Evolutionary conservation across 2,888 invertebrate species (phyloP).

Genomic region (Drosophila rubida): DNA sequence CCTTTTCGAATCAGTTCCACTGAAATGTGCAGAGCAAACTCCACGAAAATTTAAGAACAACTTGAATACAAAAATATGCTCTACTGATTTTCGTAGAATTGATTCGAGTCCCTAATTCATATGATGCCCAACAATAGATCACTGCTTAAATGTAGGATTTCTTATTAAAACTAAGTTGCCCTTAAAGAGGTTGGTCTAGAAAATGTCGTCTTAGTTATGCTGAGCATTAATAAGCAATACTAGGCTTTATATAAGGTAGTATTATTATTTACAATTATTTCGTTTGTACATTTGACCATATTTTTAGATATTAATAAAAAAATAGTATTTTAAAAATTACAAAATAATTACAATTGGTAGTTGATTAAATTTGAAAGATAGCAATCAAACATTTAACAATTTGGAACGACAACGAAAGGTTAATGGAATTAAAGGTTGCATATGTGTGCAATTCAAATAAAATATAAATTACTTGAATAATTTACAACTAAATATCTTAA

Average conservation of each 20-base stretch:
- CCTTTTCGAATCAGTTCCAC: background rate
- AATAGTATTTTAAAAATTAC: constrained; percentile 6
- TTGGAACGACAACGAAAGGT: constrained; percentile 56
- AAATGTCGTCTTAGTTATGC: constrained; percentile 40
- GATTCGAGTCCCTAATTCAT: background rate
- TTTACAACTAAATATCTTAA: constrained; percentile 29
- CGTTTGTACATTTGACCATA: constrained; percentile 16
- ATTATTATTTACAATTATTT: constrained; percentile 57
- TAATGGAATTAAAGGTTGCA: constrained; percentile 41
- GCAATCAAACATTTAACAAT: constrained; percentile 50
- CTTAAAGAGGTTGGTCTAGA: background rate
- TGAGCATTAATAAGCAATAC: constrained; percentile 72
- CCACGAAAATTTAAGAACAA: background rate
- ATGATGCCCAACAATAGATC: background rate
- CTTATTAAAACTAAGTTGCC: background rate
- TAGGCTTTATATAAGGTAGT: constrained; percentile 40
- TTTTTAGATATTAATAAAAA: constrained; percentile 24
- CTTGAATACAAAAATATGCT: background rate
- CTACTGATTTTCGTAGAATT: background rate
- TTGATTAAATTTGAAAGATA: constrained; percentile 17
- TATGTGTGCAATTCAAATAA: constrained; percentile 37
- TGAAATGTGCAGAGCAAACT: background rate
- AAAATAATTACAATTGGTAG: constrained; percentile 1
- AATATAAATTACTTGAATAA: constrained; percentile 11
- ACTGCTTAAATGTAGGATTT: background rate